These are phyloP conservation scores for Ptilodon capucinus DNA, from an alignment of 2,888 invertebrate genomes.

Conservation along the genomic window DNA sequence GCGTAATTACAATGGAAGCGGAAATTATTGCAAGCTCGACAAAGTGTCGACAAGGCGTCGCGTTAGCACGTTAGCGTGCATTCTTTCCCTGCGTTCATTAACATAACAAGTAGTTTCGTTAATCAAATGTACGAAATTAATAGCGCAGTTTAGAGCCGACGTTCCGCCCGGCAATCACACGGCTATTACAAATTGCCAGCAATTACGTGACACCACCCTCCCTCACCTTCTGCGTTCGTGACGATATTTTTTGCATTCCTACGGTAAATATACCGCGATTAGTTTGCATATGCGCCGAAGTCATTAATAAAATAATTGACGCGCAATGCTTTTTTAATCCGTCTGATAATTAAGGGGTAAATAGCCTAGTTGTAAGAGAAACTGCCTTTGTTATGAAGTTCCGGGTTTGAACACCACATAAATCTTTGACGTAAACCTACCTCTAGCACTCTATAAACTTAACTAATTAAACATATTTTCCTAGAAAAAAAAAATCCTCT, in stretches of 20 bases:
- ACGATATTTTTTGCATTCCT: conserved; percentile 49
- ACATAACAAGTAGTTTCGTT: conserved; percentile 82
- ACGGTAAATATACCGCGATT: conserved; percentile 51
- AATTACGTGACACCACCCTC: conserved; percentile 73
- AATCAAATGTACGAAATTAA: conserved; percentile 83
- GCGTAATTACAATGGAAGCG: conserved; percentile 63
- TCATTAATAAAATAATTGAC: conserved; percentile 32
- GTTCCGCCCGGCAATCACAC: conserved; percentile 78
- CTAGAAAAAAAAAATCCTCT: too few species aligned
- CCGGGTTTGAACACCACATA: too few species aligned
- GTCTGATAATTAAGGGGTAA: too few species aligned
- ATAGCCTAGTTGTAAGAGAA: too few species aligned
- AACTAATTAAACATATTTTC: too few species aligned
- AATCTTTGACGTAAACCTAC: too few species aligned
- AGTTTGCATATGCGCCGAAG: conserved; percentile 38
- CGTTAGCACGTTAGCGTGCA: conserved; percentile 76
- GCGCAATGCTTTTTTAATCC: too few species aligned
- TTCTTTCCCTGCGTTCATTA: conserved; percentile 79
- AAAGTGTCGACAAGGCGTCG: conserved; percentile 76
- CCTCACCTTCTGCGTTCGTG: conserved; percentile 55
- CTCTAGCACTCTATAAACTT: too few species aligned
- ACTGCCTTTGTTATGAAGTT: too few species aligned
- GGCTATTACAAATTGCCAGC: conserved; percentile 79
- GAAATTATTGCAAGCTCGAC: conserved; percentile 74
- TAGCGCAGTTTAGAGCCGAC: conserved; percentile 78